These are phyloP conservation scores for Campodea augens DNA, from an alignment of 1,140 invertebrate species.

Conservation along the genomic window DNA sequence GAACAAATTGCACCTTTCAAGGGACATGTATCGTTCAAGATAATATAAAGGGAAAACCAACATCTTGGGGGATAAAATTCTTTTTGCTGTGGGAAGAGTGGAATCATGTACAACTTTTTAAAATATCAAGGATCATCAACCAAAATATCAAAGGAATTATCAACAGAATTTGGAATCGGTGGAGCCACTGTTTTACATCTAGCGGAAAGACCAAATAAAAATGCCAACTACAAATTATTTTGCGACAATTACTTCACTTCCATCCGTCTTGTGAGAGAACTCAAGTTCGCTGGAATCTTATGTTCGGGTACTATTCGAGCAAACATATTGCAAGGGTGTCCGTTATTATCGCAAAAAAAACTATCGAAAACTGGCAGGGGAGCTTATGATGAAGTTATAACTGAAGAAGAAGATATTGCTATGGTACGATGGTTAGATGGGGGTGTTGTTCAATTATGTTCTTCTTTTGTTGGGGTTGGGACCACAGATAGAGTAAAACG, in stretches of 20 bases:
- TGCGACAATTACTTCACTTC: no score
- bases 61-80: constrained; percentile 13
- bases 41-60: constrained; percentile 16
- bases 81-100: constrained; percentile 11
- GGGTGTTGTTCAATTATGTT: constrained; percentile 22
- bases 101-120: constrained; percentile 14
- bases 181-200: constrained; percentile 15
- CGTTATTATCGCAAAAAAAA: constrained; percentile 20
- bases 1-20: constrained; percentile 18
- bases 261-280: no score
- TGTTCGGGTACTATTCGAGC: constrained; percentile 20
- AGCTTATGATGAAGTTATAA: constrained; percentile 21
- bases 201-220: constrained; percentile 9
- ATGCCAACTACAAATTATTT: constrained; percentile 10
- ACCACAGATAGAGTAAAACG: constrained; percentile 19
- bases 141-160: constrained; percentile 13
- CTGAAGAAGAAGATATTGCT: constrained; percentile 13
- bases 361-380: constrained; percentile 20
- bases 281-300: constrained; percentile 20
- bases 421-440: constrained; percentile 22
- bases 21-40: constrained; percentile 15
- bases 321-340: constrained; percentile 20
- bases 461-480: constrained; percentile 23
- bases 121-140: constrained; percentile 16
- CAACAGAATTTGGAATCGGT: constrained; percentile 13